phyloP scores from a whole-genome alignment of 2,113 vertebrate genomes.

The Pandion haliaetus region DNA sequence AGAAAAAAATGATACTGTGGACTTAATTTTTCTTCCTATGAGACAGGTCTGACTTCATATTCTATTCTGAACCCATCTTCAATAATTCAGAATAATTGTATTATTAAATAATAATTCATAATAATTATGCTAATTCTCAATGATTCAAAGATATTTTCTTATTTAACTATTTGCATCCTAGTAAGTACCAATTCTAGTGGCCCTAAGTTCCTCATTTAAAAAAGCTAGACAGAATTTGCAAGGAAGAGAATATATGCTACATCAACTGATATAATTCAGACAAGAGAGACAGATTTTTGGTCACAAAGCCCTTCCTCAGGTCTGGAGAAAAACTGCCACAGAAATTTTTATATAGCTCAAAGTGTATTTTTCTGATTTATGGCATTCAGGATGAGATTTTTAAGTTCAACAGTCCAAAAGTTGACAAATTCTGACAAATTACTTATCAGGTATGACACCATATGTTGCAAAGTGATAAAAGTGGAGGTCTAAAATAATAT shows the following conservation, averaged over 20 bases:
- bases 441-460: background rate
- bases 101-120: conserved; percentile 28
- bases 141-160: background rate
- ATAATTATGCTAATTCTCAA: background rate
- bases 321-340: background rate
- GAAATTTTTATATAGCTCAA: background rate
- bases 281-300: background rate
- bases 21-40: conserved; percentile 22
- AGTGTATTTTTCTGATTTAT: background rate
- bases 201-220: background rate
- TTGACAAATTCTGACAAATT: background rate
- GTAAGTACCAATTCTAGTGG: background rate
- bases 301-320: background rate
- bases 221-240: background rate
- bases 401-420: background rate
- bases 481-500: background rate
- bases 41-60: conserved; percentile 3
- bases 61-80: conserved; percentile 10
- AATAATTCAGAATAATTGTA: conserved; percentile 16
- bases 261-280: background rate
- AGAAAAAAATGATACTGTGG: background rate
- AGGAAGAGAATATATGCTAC: background rate
- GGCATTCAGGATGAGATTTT: background rate
- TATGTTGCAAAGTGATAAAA: background rate
- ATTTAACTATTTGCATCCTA: conserved; percentile 8